These are phyloP conservation scores for Hemichromis elongatus DNA, from an alignment of 2,113 vertebrate genomes.

Conservation along the genomic window DNA sequence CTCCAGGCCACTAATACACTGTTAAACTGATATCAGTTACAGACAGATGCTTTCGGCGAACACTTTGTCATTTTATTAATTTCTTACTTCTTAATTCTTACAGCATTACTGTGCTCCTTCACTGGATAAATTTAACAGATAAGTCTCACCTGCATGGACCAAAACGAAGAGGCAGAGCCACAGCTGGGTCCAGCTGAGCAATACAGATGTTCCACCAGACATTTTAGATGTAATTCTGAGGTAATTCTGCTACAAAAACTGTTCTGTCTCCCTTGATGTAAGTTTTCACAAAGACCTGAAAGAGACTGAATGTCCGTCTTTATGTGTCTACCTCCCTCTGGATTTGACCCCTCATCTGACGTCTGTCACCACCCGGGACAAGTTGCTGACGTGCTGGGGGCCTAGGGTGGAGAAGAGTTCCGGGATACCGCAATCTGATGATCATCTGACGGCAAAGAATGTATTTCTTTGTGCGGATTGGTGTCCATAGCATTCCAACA, in stretches of 20 bases:
- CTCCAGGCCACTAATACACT: background rate
- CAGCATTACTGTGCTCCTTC: background rate
- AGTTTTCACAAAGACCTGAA: accelerated
- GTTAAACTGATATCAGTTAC: background rate
- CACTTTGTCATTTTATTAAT: accelerated
- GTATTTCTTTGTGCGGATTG: accelerated
- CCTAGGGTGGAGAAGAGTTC: accelerated
- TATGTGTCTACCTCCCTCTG: accelerated
- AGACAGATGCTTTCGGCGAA: accelerated
- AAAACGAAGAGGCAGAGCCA: background rate
- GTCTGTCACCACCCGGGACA: background rate
- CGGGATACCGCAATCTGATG: accelerated
- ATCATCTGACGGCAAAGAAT: accelerated
- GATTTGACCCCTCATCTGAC: background rate
- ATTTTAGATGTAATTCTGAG: background rate
- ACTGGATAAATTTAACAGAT: background rate
- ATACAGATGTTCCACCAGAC: background rate
- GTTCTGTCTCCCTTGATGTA: background rate
- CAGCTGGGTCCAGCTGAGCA: background rate
- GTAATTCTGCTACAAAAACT: background rate
- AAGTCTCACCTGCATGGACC: background rate
- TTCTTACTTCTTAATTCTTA: background rate
- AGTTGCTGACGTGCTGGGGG: background rate
- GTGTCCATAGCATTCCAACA: accelerated
- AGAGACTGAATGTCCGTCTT: background rate